Percentiles rank a stretch among this genome's conserved stretches.
These are phyloP conservation scores for Protosalanx chinensis DNA, from an alignment of 2,797 vertebrate species.

Conservation along the genomic window DNA sequence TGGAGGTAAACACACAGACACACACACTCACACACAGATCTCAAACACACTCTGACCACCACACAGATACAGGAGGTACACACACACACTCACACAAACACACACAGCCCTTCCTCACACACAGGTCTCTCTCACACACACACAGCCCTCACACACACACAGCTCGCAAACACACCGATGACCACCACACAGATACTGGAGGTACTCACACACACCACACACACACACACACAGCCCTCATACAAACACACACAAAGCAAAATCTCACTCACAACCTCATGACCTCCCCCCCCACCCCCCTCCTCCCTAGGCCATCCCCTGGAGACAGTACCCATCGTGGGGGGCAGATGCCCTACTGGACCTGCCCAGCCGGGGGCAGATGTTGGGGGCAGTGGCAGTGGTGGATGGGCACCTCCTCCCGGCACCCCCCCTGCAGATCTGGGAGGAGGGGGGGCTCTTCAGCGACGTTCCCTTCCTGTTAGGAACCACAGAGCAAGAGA, in stretches of 20 bases:
- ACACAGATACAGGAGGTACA: too few species aligned
- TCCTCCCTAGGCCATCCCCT: slow-evolving; percentile 67
- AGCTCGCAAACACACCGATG: not conserved
- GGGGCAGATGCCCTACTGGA: slow-evolving; percentile 53
- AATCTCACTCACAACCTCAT: not conserved
- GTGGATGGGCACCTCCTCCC: slow-evolving; percentile 74
- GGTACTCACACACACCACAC: slow-evolving; percentile 49
- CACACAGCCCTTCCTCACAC: slow-evolving; percentile 69
- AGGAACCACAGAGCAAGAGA: slow-evolving; percentile 58
- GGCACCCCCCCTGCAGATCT: slow-evolving; percentile 63
- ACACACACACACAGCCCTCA: not conserved
- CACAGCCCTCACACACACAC: slow-evolving; percentile 7
- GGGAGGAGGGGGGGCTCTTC: slow-evolving; percentile 48
- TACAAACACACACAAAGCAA: too few species aligned
- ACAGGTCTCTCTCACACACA: slow-evolving; percentile 8
- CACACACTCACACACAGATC: too few species aligned
- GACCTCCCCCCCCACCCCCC: not conserved
- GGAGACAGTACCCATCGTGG: slow-evolving; percentile 72
- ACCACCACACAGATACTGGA: slow-evolving; percentile 52
- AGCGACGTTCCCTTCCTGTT: slow-evolving; percentile 59
- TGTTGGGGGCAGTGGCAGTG: slow-evolving; percentile 63
- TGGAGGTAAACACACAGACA: slow-evolving; percentile 61
- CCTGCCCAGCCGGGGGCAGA: slow-evolving; percentile 60
- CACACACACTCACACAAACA: slow-evolving; percentile 38
- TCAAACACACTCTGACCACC: too few species aligned